phyloP scores from a whole-genome alignment of 2,113 vertebrate species.

The Ceyx margarethae region DNA sequence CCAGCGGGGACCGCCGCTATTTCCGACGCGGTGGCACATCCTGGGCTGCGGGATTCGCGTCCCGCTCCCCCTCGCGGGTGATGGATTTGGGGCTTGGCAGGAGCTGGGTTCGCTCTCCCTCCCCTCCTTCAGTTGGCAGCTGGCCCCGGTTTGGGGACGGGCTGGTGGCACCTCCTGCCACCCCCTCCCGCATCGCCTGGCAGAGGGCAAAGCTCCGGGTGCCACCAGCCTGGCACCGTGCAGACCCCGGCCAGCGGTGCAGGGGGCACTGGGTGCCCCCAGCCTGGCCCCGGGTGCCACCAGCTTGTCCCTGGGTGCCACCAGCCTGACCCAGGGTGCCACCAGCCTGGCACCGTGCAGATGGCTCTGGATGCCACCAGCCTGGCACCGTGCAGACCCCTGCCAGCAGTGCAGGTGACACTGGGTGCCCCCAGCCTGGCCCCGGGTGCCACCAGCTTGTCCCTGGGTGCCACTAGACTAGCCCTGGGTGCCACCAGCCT shows the following conservation, averaged over 20 bases:
- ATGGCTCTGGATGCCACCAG: too few relatives aligned
- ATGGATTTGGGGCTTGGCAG: background rate
- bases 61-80: rapidly evolving
- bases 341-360: too few relatives aligned
- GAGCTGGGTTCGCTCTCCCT: background rate
- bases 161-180: background rate
- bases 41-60: rapidly evolving
- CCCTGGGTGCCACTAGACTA: background rate
- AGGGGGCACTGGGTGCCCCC: background rate
- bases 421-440: background rate
- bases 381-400: background rate
- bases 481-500: background rate
- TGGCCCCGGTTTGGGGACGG: rapidly evolving
- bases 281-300: background rate
- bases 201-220: background rate
- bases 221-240: background rate
- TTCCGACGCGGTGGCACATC: background rate
- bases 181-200: background rate
- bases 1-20: background rate
- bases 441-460: background rate
- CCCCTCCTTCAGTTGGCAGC: background rate
- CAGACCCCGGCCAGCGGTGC: background rate
- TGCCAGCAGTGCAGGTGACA: background rate
- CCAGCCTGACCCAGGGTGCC: background rate
- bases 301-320: background rate